phyloP scores from a whole-genome alignment of 2,888 invertebrate species.

The Odontothrips loti region DNA sequence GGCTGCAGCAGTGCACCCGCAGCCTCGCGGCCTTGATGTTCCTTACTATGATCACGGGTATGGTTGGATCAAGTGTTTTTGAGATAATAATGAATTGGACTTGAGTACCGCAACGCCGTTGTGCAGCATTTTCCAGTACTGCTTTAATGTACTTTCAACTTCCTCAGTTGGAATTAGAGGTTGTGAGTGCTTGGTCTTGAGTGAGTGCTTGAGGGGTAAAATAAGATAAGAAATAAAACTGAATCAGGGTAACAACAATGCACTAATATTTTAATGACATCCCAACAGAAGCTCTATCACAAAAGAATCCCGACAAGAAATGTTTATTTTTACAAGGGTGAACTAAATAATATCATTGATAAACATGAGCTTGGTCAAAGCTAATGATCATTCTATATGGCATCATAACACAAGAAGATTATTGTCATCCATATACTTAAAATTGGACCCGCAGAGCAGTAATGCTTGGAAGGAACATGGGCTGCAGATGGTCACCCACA shows the following conservation, averaged over 20 bases:
- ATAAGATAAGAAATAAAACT: background rate
- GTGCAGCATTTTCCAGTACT: background rate
- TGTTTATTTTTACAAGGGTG: background rate
- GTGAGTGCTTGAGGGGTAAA: background rate
- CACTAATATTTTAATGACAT: conserved; percentile 8
- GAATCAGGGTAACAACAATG: background rate
- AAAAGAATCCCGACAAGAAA: background rate
- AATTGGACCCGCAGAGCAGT: background rate
- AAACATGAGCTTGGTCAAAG: background rate
- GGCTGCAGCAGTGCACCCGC: too few species aligned
- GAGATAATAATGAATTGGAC: too few species aligned
- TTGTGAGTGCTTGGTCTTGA: background rate
- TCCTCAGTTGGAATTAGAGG: background rate
- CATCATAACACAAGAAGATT: background rate
- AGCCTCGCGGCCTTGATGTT: too few species aligned
- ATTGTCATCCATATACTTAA: background rate
- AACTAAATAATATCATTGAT: background rate
- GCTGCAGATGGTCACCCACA: background rate
- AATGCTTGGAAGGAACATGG: background rate
- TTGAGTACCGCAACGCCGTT: background rate
- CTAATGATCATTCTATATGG: background rate
- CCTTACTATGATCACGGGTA: too few species aligned
- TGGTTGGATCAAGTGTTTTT: too few species aligned
- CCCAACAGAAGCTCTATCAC: conserved; percentile 6
- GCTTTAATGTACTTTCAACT: background rate